Conservation (phyloP, 2,797 vertebrate species). For the Crypturellus tataupa region DNA sequence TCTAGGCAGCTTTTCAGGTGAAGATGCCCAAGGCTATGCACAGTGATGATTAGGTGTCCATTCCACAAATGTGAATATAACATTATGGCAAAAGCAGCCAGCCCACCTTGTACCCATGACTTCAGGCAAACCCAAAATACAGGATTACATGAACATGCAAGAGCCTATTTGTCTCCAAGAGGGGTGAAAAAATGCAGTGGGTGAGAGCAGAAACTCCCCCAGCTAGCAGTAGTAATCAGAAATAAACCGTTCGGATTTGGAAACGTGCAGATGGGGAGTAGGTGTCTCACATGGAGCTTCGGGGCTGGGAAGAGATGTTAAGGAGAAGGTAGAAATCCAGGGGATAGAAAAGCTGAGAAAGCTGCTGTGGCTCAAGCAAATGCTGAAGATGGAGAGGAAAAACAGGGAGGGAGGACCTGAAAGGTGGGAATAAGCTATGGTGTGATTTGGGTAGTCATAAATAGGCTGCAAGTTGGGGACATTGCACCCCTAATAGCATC, state of each 20-base stretch:
- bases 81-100: background rate
- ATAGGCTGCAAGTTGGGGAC: background rate
- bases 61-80: background rate
- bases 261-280: slow-evolving; percentile 63
- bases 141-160: background rate
- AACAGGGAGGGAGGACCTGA: background rate
- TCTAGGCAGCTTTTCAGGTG: background rate
- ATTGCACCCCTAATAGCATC: rapidly evolving
- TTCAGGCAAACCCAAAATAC: background rate
- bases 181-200: background rate
- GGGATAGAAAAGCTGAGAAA: background rate
- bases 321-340: background rate
- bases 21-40: background rate
- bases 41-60: background rate
- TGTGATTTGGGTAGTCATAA: background rate
- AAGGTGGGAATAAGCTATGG: rapidly evolving
- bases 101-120: background rate
- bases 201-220: slow-evolving; percentile 26
- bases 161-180: background rate
- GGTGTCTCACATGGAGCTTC: slow-evolving; percentile 44
- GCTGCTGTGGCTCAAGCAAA: background rate
- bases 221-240: slow-evolving; percentile 29
- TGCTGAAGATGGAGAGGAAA: background rate
- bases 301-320: slow-evolving; percentile 3
- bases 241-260: slow-evolving; percentile 32